Base-by-base conservation (phyloP, 2,113 vertebrate genomes). In the Ophiodon elongatus region DNA sequence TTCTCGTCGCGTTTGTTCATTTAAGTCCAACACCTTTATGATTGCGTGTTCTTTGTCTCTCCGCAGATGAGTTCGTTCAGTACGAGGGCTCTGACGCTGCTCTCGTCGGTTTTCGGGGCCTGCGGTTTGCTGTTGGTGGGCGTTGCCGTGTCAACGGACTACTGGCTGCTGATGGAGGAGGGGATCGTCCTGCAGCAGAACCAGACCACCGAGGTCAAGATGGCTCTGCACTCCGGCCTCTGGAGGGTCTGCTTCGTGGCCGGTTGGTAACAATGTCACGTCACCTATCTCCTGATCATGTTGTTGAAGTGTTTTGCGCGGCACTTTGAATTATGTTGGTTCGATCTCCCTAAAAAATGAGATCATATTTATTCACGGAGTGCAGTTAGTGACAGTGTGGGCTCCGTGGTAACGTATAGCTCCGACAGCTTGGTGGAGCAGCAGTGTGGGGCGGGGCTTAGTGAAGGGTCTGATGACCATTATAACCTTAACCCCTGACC, bases 121-220 rank as follows among this genome's bases (percentile, higher is more conserved):
- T 97, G 97, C 0, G 97, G 97, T 8, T 80, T 98, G 87, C 93
- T 97, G 37, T 87, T 97, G 37, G 97, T 98, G 77, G 97, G 97
- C 14, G 95, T 97, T 8, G 97, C 97, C 0, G 97, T 98, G 76
- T 97, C 97, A 39, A 98, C 97, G 0, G 97, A 98, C 92, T 97
- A 97, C 93, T 98, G 97, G 97, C 95, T 98, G 52, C 95, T 97
- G 91, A 96, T 97, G 96, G 97, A 98, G 86, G 97, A 98, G 82
- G 97, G 97, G 0, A 96, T 97, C 3, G 92, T 97, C 59, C 92
- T 97, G 83, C 97, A 96, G 35, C 97, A 97, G 92, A 98, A 98
- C 94, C 97, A 97, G 93, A 97, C 94, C 92, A 97, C 93, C 0
- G 96, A 97, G 94, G 96, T 98, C 76, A 97, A 97, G 95, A 97